Evolutionary conservation across 2,888 invertebrate genomes (phyloP).

Genomic region (Aquatica leii): DNA sequence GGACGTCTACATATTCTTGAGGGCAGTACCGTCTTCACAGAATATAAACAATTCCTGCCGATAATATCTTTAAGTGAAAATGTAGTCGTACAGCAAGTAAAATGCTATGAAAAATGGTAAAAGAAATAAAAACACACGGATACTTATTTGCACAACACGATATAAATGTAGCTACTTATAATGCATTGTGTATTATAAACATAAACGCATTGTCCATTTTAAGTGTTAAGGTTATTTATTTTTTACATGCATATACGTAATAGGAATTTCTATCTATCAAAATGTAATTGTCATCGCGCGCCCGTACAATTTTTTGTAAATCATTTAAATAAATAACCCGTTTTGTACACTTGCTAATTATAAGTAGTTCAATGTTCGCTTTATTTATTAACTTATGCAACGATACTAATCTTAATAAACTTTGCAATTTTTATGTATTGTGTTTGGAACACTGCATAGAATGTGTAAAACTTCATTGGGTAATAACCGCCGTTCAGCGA

Average conservation of each 20-base stretch:
- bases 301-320: not conserved
- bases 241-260: constrained; percentile 1
- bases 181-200: constrained; percentile 21
- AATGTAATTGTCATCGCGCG: not conserved
- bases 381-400: not conserved
- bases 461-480: no score
- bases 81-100: constrained; percentile 48
- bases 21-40: constrained; percentile 53
- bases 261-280: constrained; percentile 8
- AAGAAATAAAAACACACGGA: constrained; percentile 9
- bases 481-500: no score
- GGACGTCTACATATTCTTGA: constrained; percentile 48
- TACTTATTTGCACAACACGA: constrained; percentile 23
- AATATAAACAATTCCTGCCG: constrained; percentile 55
- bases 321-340: not conserved
- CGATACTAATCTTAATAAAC: not conserved
- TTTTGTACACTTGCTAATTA: not conserved
- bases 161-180: constrained; percentile 25
- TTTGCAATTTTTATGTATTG: not conserved
- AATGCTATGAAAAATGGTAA: constrained; percentile 16
- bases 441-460: not conserved
- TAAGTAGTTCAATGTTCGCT: constrained; percentile 6
- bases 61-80: constrained; percentile 55
- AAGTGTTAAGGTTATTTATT: constrained; percentile 21
- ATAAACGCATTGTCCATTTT: constrained; percentile 31